These are phyloP conservation scores for Seriola dumerili DNA, from an alignment of 2,113 vertebrate genomes.

Conservation along the genomic window DNA sequence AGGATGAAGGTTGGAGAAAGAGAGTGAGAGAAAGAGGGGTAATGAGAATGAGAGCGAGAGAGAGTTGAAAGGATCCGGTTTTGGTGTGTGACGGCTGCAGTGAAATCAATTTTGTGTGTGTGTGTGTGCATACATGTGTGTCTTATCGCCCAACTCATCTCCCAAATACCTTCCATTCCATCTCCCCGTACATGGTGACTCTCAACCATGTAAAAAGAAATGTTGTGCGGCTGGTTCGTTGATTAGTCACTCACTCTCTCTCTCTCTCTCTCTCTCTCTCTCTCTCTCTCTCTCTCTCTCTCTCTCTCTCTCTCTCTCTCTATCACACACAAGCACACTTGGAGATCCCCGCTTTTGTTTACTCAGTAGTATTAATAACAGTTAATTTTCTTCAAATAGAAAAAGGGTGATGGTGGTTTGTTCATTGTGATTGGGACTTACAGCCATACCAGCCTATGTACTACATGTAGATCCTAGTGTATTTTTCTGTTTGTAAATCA, in stretches of 20 bases:
- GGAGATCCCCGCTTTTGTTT: constrained; percentile 3
- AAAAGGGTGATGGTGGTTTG: not conserved
- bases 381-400: constrained; percentile 11
- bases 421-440: not conserved
- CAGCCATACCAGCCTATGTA: not conserved
- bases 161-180: constrained; percentile 63
- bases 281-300: not conserved
- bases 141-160: constrained; percentile 72
- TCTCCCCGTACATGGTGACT: constrained; percentile 35
- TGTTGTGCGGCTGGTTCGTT: constrained; percentile 69
- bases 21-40: not conserved
- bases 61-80: constrained; percentile 31
- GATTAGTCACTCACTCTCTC: constrained; percentile 27
- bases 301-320: not conserved
- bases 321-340: constrained; percentile 6
- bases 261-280: constrained; percentile 8
- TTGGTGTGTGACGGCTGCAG: not conserved
- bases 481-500: not conserved
- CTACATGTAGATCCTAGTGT: not conserved
- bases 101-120: not conserved
- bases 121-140: not conserved
- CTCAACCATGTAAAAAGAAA: constrained; percentile 66
- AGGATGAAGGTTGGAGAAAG: constrained; percentile 8
- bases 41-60: not conserved
- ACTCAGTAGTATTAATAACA: constrained; percentile 26